Evolutionary conservation across 1,140 invertebrate genomes (phyloP), one percentile per base, ranked within the genome.

Genomic region (Polyergus mexicanus): DNA sequence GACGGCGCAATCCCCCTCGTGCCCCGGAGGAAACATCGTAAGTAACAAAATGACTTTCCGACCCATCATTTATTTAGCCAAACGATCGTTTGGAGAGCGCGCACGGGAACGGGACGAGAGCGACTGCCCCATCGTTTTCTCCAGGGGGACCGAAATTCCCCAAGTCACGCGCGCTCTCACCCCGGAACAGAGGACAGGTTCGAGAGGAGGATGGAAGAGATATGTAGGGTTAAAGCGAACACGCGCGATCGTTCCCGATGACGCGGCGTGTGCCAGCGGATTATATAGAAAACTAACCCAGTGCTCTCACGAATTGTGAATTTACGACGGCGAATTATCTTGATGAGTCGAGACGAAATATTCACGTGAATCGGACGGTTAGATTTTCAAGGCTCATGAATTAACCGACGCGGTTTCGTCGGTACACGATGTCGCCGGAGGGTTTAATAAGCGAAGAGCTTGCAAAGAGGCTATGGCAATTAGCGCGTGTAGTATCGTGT

Each of bases 371-470:
- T 76, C 83, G 41, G 22, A 77, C 25, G 60, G 7, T 75, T 41
- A 47, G 44, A n/a, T 63, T 75, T 63, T 84, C 80, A 84, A 51
- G 58, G 58, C 44, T 77, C 72, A 35, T 84, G 25, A 84, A 84
- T 84, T 84, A 84, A 54, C 81, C 72, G 65, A 13, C 58, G 81
- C 32, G 71, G 74, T 84, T 44, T 60, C 68, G 56, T 38, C 13
- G 78, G 35, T 28, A n/a, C 77, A 28, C 60, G 65, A 72, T 51
- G 51, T 81, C 78, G 66, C 60, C 66, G 25, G 47, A 32, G 47
- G 66, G 78, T 83, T 83, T 83, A 83, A 83, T 83, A 74, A 72
- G 54, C 68, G 78, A 60, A 83, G 35, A 83, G 78, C 78, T 72
- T 25, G 68, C 47, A 54, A 22, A 25, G 38, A 44, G 68, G 38